Base-by-base conservation (phyloP, 2,797 vertebrate species). In the Cynopterus sphinx region DNA sequence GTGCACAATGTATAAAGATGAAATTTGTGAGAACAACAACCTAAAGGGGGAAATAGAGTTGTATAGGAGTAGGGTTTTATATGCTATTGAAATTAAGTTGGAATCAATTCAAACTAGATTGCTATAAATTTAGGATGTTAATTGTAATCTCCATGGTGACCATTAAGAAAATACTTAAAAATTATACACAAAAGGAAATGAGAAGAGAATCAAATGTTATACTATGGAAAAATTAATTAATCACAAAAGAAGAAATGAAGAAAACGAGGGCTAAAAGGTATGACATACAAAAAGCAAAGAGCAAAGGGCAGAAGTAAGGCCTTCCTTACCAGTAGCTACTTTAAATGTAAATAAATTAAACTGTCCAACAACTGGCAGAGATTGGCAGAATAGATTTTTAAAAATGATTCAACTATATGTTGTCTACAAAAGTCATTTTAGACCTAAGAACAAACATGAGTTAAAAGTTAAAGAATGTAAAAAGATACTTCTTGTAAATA, bases 81-180 rank as follows among this genome's bases (percentile, higher is more conserved):
- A 31, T 17, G 12, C 77, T 49, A 59, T 61, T 82, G 28, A 82
- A 73, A 39, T 91, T 82, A 91, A 61, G 26, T 24, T 91, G 77
- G n/a, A 51, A 49, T 51, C 79, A 73, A 51, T 71, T 91, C 67
- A 82, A 91, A 81, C 53, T 51, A 61, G 77, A 73, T 61, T 82
- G 78, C 41, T 31, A 19, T 36, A 74, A 36, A 87, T 82, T 73
- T 71, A 41, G 65, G 78, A 21, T 57, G 24, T 81, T 81, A 57
- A 81, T 81, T 81, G 26, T 82, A 73, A 91, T 61, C n/a, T n/a
- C 41, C 67, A 91, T 61, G 77, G 77, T 82, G 82, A 90, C 24
- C 9, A 61, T 43, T 51, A 49, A 70, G 53, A 73, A 82, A 82
- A 51, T 71, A 71, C n/a, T 74, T 71, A 61, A 91, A 82, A 71